These are phyloP conservation scores for Dione vanillae DNA, from an alignment of 2,888 invertebrate species.

Conservation along the genomic window DNA sequence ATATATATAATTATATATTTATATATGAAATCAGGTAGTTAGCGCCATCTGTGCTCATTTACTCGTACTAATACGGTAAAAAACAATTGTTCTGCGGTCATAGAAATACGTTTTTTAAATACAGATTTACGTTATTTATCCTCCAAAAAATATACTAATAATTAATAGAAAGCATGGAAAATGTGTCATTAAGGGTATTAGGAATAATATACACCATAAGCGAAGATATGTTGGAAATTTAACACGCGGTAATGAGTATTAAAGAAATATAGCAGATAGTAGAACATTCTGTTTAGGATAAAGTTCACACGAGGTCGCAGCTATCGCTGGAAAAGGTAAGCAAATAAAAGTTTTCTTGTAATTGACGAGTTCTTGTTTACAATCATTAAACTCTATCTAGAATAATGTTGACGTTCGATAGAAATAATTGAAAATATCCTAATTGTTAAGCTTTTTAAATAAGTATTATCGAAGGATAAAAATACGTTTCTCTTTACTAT, in stretches of 20 bases:
- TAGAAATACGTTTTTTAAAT: background rate
- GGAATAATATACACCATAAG: background rate
- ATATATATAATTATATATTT: background rate
- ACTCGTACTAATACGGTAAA: background rate
- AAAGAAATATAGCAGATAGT: background rate
- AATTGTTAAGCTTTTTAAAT: too few relatives aligned
- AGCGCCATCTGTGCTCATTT: background rate
- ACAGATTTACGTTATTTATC: background rate
- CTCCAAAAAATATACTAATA: background rate
- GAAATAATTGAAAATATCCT: too few relatives aligned
- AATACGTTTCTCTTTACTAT: too few relatives aligned
- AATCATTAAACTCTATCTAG: background rate
- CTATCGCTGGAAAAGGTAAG: conserved; percentile 5
- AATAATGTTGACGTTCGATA: too few relatives aligned
- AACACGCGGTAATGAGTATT: background rate
- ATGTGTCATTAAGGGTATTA: background rate
- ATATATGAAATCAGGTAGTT: background rate
- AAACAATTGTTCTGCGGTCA: background rate
- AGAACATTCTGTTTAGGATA: background rate
- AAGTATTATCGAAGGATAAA: too few relatives aligned
- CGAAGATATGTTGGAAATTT: background rate
- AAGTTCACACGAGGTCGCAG: conserved; percentile 5
- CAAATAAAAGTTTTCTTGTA: background rate
- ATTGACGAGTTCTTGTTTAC: background rate
- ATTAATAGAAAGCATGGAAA: background rate